Evolutionary conservation across 2,888 invertebrate genomes (phyloP).

Genomic region (Oxycera nigricornis): DNA sequence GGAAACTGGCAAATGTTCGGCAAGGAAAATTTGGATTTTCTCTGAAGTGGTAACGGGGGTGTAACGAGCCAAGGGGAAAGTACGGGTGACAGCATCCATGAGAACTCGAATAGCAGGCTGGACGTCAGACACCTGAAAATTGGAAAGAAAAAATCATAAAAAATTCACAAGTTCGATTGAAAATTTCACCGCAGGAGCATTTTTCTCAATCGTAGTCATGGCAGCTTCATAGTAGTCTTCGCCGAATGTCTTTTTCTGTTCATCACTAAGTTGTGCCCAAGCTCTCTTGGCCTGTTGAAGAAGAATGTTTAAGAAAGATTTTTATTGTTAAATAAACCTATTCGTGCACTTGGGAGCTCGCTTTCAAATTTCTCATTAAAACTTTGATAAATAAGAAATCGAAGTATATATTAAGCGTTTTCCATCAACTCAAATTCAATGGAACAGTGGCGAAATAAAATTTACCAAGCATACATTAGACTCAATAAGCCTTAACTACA

Average conservation of each 20-base stretch:
- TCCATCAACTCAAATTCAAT: no score
- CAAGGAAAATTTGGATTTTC: constrained; percentile 79
- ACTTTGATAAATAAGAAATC: no score
- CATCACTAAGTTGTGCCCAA: constrained; percentile 80
- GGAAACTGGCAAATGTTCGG: constrained; percentile 81
- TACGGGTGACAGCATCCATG: constrained; percentile 78
- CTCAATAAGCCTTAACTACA: no score
- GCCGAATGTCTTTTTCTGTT: constrained; percentile 80
- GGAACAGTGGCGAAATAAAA: no score
- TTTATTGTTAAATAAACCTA: neutral
- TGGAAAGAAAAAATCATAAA: no score
- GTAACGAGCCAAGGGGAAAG: constrained; percentile 84
- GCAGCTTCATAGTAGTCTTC: constrained; percentile 84
- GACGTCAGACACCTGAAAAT: constrained; percentile 80
- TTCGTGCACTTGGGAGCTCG: no score
- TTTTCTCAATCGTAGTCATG: constrained; percentile 79
- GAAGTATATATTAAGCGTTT: no score
- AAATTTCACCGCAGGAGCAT: constrained; percentile 69
- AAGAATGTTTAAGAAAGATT: neutral
- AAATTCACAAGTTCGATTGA: neutral
- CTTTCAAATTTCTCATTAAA: no score
- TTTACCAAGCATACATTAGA: no score
- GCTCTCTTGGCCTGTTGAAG: constrained; percentile 77
- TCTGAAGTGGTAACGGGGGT: constrained; percentile 81
- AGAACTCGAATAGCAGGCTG: constrained; percentile 78